Evolutionary conservation across 1,140 invertebrate genomes (phyloP), one percentile per base, ranked within the genome.

Genomic region (Papilio glaucus): DNA sequence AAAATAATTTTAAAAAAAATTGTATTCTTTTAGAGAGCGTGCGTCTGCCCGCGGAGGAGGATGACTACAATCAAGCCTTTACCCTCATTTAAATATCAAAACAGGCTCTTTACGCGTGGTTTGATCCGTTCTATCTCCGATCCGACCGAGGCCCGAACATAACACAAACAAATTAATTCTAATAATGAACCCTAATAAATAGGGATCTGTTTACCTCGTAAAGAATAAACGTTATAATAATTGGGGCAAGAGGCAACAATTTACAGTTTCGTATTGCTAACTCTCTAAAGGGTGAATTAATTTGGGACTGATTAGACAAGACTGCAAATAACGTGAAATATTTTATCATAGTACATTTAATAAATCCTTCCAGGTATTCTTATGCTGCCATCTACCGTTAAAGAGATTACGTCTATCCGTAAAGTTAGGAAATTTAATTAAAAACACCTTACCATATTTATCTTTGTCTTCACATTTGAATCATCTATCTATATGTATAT

Each of bases 101-200:
- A 92, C 90, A 91, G 79, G 60, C 82, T 75, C 79, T 85, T 85
- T 83, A 82, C 85, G 85, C 82, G 75, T 85, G 82, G 84, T 81
- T 87, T 80, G 80, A 76, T 74, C 74, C 75, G 72, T 49, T 85
- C 80, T 80, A 85, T 83, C 85, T 82, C 77, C 76, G 62, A 62
- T 82, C 77, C 76, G 62, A 60, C 81, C 76, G 53, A 68, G 38
- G 72, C 85, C 82, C 71, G 83, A 90, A 91, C 85, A 89, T 90
- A 90, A 91, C 87, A 90, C 85, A 92, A 92, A 92, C 90, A 92
- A 92, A 92, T 92, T 92, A 90, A 91, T 92, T 90, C 89, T 69
- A 83, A 90, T 89, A 92, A 92, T 92, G 83, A 89, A 91, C 90
- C 90, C 85, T 89, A 89, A 90, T 91, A 91, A 92, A 92, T 90